phyloP scores from a whole-genome alignment of 2,113 vertebrate species.

The Lota lota region DNA sequence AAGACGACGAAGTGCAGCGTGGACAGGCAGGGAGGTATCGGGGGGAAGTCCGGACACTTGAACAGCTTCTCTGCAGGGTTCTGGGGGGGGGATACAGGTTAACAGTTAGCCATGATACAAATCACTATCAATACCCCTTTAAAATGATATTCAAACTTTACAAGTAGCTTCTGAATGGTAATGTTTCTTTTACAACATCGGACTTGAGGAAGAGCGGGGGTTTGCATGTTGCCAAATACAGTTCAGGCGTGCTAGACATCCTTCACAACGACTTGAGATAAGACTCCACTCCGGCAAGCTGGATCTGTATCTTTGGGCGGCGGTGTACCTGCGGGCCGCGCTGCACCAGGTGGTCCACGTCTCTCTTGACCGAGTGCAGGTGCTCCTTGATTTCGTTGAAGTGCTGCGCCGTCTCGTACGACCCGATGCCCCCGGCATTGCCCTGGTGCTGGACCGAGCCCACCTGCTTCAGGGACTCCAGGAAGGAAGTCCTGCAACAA shows the following conservation, averaged over 20 bases:
- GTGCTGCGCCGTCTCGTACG: conserved; percentile 88
- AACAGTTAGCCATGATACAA: not conserved
- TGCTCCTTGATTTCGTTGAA: conserved; percentile 97
- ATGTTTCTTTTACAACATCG: no score
- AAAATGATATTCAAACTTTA: no score
- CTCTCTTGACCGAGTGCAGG: conserved; percentile 87
- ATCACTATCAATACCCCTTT: not conserved
- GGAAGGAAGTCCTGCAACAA: conserved; percentile 78
- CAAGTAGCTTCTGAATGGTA: no score
- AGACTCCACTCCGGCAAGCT: no score
- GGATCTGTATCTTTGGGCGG: conserved; percentile 24
- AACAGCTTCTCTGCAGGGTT: conserved; percentile 78
- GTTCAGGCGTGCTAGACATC: no score
- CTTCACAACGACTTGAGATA: no score
- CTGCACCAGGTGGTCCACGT: conserved; percentile 84
- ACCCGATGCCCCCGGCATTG: conserved; percentile 62
- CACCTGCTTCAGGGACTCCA: conserved; percentile 78
- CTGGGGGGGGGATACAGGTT: conserved; percentile 50
- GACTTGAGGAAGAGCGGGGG: no score
- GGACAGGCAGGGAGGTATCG: conserved; percentile 85
- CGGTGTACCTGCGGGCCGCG: conserved; percentile 65
- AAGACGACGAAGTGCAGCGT: conserved; percentile 87
- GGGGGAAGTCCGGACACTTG: conserved; percentile 86
- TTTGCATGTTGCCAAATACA: no score
- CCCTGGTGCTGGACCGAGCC: conserved; percentile 77